These are phyloP conservation scores for Andrena haemorrhoa DNA, from an alignment of 2,888 invertebrate species.

Conservation along the genomic window DNA sequence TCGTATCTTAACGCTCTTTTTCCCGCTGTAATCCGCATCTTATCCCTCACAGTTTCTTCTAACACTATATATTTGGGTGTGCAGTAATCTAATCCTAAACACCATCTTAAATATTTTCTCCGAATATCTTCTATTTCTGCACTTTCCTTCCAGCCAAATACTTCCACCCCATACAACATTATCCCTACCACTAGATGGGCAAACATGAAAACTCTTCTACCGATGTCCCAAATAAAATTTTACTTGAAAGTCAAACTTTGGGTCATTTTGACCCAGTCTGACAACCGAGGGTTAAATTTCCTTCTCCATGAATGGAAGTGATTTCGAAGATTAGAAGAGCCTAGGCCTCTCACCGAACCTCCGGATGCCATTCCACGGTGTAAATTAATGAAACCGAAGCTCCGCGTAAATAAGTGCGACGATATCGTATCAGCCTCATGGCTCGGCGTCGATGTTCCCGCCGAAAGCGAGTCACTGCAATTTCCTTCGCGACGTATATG, in stretches of 20 bases:
- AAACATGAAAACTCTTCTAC: not conserved
- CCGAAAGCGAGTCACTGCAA: conserved; percentile 12
- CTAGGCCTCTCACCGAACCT: no score
- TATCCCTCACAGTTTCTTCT: not conserved
- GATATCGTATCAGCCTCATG: not conserved
- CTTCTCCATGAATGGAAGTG: no score
- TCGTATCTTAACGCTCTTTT: not conserved
- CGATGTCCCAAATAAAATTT: no score
- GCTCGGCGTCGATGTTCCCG: not conserved
- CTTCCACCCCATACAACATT: not conserved
- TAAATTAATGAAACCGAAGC: not conserved
- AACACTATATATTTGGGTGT: not conserved
- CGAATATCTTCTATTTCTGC: not conserved
- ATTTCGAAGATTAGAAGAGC: no score
- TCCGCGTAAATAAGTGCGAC: not conserved
- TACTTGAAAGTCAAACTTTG: no score
- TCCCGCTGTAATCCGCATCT: not conserved
- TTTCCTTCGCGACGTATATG: conserved; percentile 27
- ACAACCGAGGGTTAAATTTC: no score
- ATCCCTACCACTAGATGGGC: not conserved
- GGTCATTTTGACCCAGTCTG: no score
- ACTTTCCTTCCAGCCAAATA: not conserved
- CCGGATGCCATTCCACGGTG: not conserved
- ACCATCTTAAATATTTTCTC: not conserved
- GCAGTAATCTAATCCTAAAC: not conserved